Conservation (phyloP, 2,888 invertebrate genomes). For the Pandemis heparana region DNA sequence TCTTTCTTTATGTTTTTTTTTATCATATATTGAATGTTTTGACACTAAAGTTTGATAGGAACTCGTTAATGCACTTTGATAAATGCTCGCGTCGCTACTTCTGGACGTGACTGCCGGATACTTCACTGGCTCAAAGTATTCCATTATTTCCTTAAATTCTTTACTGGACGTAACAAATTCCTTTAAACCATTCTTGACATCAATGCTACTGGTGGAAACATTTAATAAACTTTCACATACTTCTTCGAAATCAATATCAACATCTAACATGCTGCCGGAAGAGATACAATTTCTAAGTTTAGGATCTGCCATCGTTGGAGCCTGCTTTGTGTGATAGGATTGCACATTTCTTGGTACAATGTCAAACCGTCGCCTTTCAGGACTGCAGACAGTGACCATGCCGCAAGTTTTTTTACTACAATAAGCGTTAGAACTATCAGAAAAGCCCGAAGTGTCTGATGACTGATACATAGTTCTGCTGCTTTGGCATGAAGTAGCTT, state of each 20-base stretch:
- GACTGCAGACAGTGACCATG: neutral
- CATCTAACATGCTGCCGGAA: neutral
- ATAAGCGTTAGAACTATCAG: neutral
- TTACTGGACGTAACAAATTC: neutral
- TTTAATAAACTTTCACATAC: slow-evolving; percentile 8
- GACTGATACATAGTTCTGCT: slow-evolving; percentile 7
- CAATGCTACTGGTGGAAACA: neutral
- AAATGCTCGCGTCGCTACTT: neutral
- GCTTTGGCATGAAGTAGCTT: neutral
- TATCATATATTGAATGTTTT: neutral
- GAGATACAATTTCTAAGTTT: slow-evolving; percentile 11
- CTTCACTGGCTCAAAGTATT: neutral
- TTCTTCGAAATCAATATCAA: slow-evolving; percentile 12
- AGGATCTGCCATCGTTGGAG: neutral
- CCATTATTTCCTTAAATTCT: neutral
- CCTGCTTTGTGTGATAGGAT: neutral
- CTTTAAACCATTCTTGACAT: neutral
- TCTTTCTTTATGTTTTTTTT: neutral
- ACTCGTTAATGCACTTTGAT: neutral
- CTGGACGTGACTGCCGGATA: neutral
- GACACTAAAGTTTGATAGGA: slow-evolving; percentile 2
- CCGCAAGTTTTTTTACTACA: neutral
- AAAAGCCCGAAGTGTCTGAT: neutral
- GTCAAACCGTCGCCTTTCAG: neutral
- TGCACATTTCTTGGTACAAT: neutral